Evolutionary conservation across 2,113 vertebrate genomes (phyloP).

Genomic region (Aramus guarauna): DNA sequence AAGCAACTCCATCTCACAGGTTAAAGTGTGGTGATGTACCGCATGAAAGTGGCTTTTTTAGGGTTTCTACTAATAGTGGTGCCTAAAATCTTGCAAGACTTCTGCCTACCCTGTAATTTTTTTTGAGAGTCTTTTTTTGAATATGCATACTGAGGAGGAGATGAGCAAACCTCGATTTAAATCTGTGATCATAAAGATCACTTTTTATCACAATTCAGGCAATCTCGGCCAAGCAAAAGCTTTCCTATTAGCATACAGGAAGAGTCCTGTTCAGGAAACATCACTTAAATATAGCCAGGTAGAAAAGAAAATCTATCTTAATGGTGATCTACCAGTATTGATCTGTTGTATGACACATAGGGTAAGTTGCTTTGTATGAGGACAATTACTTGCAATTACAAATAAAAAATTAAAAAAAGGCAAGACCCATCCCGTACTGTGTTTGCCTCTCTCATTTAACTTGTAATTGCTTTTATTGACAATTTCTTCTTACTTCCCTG

Average conservation of each 20-base stretch:
- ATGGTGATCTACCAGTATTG: not conserved
- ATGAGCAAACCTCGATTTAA: not conserved
- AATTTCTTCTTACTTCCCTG: constrained; percentile 13
- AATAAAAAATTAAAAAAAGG: not conserved
- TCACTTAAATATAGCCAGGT: not conserved
- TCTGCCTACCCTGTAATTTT: not conserved
- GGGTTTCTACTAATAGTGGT: not conserved
- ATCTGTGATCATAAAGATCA: not conserved
- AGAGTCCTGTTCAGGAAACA: not conserved
- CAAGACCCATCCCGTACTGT: not conserved
- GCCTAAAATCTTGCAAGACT: not conserved
- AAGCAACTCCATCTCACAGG: not conserved
- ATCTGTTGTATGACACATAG: not conserved
- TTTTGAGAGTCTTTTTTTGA: not conserved
- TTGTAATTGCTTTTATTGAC: constrained; percentile 68
- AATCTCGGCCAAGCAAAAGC: not conserved
- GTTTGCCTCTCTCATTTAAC: constrained; percentile 27
- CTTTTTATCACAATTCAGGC: not conserved
- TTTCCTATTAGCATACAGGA: not conserved
- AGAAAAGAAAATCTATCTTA: not conserved
- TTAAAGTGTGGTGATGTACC: not conserved
- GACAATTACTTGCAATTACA: constrained; percentile 18
- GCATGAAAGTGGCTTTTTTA: rapidly evolving
- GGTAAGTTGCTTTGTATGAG: not conserved
- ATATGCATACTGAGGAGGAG: not conserved